Evolutionary conservation across 2,113 vertebrate genomes (phyloP).

Genomic region (Sturnus vulgaris): DNA sequence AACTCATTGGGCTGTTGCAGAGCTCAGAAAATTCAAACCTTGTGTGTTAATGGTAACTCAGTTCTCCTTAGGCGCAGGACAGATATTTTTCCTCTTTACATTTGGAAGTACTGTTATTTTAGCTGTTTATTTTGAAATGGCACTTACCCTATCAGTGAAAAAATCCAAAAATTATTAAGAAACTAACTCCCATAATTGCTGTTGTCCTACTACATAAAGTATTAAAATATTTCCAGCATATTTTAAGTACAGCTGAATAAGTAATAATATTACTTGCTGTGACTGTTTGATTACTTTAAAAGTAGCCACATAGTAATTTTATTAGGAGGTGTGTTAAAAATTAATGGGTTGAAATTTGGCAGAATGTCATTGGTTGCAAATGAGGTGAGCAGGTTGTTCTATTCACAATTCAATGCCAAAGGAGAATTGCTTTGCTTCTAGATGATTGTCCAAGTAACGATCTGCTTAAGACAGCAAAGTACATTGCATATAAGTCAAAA

Average conservation of each 20-base stretch:
- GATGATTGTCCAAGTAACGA: not conserved
- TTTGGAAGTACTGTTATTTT: not conserved
- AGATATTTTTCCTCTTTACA: not conserved
- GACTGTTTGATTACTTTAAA: not conserved
- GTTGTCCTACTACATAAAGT: not conserved
- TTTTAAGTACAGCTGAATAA: not conserved
- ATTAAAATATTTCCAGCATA: not conserved
- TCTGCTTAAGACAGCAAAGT: not conserved
- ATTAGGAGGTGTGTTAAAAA: not conserved
- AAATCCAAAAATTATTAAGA: not conserved
- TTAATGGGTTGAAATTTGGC: not conserved
- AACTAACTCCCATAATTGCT: not conserved
- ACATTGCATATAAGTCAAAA: not conserved
- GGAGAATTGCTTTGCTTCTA: not conserved
- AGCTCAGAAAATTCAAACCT: not conserved
- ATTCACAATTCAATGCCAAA: not conserved
- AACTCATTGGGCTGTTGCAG: rapidly evolving
- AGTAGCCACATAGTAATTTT: not conserved
- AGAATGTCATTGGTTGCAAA: not conserved
- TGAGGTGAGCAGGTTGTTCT: not conserved
- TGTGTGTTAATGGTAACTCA: not conserved
- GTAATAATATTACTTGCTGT: not conserved
- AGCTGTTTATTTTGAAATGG: not conserved
- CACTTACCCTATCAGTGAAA: rapidly evolving
- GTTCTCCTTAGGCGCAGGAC: not conserved